Percentiles rank a stretch among this genome's conserved stretches.
Evolutionary conservation across 2,113 vertebrate genomes (phyloP).

Genomic region (Forbesichthys agassizii): DNA sequence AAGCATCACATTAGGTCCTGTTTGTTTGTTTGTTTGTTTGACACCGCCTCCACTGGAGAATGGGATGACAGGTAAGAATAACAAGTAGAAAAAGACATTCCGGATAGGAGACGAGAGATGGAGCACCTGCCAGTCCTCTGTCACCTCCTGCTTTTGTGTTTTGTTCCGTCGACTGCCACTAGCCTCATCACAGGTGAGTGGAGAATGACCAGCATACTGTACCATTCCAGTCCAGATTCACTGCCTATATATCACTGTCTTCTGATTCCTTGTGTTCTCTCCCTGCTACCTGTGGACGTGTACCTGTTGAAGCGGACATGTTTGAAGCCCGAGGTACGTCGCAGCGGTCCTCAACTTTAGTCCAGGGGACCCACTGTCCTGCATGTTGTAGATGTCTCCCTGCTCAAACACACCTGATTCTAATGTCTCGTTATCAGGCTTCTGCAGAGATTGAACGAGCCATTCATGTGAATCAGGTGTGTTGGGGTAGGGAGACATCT

Average conservation of each 20-base stretch:
- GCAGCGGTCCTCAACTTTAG: too few species aligned
- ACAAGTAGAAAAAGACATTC: slow-evolving; percentile 17
- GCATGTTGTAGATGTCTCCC: too few species aligned
- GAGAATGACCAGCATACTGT: not conserved
- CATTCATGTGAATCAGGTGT: too few species aligned
- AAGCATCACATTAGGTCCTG: too few species aligned
- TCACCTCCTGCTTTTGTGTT: slow-evolving; percentile 54
- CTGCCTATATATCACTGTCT: slow-evolving; percentile 27
- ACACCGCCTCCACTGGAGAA: not conserved
- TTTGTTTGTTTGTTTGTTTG: too few species aligned
- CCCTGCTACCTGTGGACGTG: slow-evolving; percentile 40
- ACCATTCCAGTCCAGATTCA: not conserved
- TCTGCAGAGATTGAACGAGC: too few species aligned
- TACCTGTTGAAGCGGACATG: slow-evolving; percentile 67
- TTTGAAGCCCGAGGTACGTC: slow-evolving; percentile 66
- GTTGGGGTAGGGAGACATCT: too few species aligned
- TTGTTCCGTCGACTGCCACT: slow-evolving; percentile 51
- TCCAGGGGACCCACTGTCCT: too few species aligned
- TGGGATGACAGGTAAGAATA: slow-evolving; percentile 31
- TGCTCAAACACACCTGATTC: too few species aligned
- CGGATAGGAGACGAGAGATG: slow-evolving; percentile 43
- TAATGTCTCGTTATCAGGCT: too few species aligned
- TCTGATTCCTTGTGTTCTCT: slow-evolving; percentile 16
- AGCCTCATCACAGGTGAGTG: slow-evolving; percentile 70
- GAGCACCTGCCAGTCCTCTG: slow-evolving; percentile 34